These are phyloP conservation scores for Eupsittula cactorum DNA, from an alignment of 2,113 vertebrate genomes.

Conservation along the genomic window DNA sequence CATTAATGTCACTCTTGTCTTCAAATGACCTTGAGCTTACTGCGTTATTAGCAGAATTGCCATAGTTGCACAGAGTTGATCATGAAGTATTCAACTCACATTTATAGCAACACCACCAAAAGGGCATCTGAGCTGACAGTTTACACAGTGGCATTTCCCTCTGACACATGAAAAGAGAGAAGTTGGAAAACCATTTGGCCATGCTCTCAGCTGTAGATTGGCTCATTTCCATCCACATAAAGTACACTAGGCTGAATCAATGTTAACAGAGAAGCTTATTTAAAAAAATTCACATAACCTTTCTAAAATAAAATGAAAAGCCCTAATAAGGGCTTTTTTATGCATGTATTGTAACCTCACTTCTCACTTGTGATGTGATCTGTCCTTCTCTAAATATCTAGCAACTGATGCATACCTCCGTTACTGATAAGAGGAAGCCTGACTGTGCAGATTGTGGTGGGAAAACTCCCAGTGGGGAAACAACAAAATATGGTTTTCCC, in stretches of 20 bases:
- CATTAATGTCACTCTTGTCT: background rate
- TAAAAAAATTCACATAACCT: background rate
- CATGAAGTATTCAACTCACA: background rate
- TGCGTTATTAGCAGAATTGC: background rate
- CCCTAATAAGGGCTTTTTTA: background rate
- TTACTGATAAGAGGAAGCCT: background rate
- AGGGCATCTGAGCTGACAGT: background rate
- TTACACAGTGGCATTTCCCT: background rate
- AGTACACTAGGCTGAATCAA: background rate
- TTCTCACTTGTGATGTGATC: fast-evolving
- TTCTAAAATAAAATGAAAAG: background rate
- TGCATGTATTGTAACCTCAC: fast-evolving
- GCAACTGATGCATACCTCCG: background rate
- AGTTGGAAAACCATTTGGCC: background rate
- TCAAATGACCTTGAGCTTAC: conserved; percentile 9
- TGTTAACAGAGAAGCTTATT: background rate
- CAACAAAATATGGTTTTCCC: background rate
- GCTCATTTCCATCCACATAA: background rate
- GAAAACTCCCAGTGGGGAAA: background rate
- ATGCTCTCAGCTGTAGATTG: background rate
- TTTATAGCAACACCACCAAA: background rate
- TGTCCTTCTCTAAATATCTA: background rate
- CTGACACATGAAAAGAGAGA: background rate
- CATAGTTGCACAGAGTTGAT: background rate
- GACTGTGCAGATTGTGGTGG: background rate